Conservation (phyloP, 2,113 vertebrate species). For the Orthonyx spaldingii region DNA sequence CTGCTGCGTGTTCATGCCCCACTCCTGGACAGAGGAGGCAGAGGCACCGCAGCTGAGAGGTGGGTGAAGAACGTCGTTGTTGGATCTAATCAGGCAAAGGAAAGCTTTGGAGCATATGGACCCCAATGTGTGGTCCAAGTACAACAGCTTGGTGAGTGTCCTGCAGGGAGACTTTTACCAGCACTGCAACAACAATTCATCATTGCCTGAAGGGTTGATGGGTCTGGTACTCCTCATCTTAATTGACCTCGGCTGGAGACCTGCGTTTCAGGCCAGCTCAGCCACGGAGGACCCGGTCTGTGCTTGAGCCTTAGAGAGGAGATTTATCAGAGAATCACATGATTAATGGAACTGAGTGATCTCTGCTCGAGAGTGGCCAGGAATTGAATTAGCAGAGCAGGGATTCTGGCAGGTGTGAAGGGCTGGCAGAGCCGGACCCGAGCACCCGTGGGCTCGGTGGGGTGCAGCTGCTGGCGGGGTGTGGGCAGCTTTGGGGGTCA, state of each 20-base stretch:
- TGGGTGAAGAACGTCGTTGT: background rate
- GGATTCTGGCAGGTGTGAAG: slow-evolving; percentile 8
- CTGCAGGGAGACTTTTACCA: slow-evolving; percentile 63
- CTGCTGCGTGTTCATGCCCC: fast-evolving
- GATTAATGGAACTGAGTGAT: slow-evolving; percentile 33
- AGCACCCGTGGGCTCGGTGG: background rate
- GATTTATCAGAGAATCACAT: slow-evolving; percentile 47
- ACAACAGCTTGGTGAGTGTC: slow-evolving; percentile 64
- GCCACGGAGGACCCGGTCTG: background rate
- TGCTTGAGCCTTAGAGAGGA: background rate
- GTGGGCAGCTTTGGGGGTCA: background rate
- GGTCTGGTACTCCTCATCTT: slow-evolving; percentile 37
- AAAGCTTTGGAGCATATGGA: slow-evolving; percentile 57
- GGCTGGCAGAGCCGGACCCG: background rate
- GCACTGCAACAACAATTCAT: slow-evolving; percentile 56
- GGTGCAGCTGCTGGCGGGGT: background rate
- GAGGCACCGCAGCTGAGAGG: background rate
- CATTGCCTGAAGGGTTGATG: slow-evolving; percentile 48
- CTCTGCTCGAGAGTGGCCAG: background rate
- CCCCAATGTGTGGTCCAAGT: slow-evolving; percentile 50
- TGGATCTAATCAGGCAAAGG: background rate
- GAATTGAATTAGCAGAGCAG: slow-evolving; percentile 4
- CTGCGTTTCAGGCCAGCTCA: background rate
- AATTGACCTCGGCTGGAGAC: slow-evolving; percentile 58
- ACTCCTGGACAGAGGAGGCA: background rate